Evolutionary conservation across 2,113 vertebrate genomes (phyloP).

Genomic region (Zosterops lateralis): DNA sequence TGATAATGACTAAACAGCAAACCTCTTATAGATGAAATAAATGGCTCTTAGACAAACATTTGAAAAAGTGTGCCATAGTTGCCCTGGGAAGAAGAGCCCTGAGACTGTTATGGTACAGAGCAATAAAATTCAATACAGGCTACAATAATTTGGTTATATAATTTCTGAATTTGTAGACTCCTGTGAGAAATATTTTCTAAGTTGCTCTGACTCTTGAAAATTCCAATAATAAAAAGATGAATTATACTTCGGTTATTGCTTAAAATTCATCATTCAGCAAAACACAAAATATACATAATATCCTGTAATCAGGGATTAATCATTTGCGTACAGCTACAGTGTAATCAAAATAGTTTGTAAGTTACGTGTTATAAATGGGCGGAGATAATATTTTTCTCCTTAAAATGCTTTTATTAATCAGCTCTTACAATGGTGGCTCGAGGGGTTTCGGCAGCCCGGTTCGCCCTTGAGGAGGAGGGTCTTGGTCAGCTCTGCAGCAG

Average conservation of each 20-base stretch:
- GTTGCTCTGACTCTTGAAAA: background rate
- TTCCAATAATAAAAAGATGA: background rate
- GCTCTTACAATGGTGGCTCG: too few species aligned
- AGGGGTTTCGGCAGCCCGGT: too few species aligned
- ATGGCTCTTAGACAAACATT: background rate
- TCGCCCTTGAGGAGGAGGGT: too few species aligned
- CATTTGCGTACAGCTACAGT: background rate
- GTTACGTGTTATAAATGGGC: background rate
- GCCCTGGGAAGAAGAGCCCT: background rate
- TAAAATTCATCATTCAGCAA: background rate
- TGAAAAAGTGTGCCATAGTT: background rate
- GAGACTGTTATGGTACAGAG: background rate
- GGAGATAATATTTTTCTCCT: too few species aligned
- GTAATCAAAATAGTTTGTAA: background rate
- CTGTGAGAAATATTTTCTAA: background rate
- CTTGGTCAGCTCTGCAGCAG: too few species aligned
- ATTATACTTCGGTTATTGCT: background rate
- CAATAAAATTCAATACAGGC: background rate
- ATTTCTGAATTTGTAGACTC: background rate
- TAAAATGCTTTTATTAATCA: too few species aligned
- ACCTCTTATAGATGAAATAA: background rate
- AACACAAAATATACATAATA: background rate
- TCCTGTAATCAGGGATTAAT: background rate
- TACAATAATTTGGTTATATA: background rate
- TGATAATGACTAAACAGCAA: background rate